A percentile compares a stretch with the other conserved stretches of the same genome.
phyloP scores from a whole-genome alignment of 2,888 invertebrate genomes.

The Orchesella flavescens region DNA sequence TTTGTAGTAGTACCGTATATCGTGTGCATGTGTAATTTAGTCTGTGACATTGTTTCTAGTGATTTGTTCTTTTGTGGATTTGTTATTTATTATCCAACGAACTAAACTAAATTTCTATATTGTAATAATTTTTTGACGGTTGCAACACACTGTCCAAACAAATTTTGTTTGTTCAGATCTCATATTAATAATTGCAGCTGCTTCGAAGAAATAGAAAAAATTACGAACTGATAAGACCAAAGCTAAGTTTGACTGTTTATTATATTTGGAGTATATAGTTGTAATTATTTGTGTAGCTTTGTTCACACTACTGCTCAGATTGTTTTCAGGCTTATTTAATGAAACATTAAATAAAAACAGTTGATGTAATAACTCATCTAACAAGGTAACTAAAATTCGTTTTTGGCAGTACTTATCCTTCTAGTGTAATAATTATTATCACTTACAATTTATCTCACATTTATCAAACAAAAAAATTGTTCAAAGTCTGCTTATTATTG shows the following conservation, averaged over 20 bases:
- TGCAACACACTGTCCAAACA: slow-evolving; percentile 5
- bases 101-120: background rate
- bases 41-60: slow-evolving; percentile 48
- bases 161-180: slow-evolving; percentile 39
- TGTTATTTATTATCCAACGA: slow-evolving; percentile 14
- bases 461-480: background rate
- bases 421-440: background rate
- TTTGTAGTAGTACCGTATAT: background rate
- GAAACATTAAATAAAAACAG: slow-evolving; percentile 4
- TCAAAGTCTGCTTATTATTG: background rate
- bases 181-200: slow-evolving; percentile 27
- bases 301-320: slow-evolving; percentile 15
- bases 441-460: background rate
- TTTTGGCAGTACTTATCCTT: background rate
- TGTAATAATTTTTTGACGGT: background rate
- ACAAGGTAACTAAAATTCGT: background rate
- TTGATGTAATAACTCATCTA: background rate
- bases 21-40: background rate
- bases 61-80: slow-evolving; percentile 18
- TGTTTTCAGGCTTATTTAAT: slow-evolving; percentile 27
- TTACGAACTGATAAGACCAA: background rate
- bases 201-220: background rate
- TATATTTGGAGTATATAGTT: slow-evolving; percentile 8
- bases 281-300: background rate
- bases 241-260: slow-evolving; percentile 23